Conservation (phyloP, 2,113 vertebrate species). For the Ailuropoda melanoleuca region DNA sequence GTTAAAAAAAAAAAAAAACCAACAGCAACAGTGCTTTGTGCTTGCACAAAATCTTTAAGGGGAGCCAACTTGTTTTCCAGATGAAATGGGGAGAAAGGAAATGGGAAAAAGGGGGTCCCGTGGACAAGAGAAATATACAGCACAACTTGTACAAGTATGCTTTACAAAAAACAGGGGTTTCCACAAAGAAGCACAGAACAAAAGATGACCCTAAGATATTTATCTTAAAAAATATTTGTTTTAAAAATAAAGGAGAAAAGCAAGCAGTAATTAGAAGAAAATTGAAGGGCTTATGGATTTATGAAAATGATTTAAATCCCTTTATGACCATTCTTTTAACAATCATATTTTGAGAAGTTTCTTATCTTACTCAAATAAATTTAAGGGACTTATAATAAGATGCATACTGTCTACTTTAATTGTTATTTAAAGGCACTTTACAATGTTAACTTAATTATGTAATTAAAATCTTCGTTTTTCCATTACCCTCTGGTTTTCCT, state of each 20-base stretch:
- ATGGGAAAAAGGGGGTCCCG: neutral
- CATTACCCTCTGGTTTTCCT: constrained; percentile 28
- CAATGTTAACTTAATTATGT: constrained; percentile 9
- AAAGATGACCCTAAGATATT: neutral
- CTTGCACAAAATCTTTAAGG: neutral
- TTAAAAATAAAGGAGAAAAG: neutral
- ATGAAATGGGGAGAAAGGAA: neutral
- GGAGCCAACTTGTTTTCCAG: neutral
- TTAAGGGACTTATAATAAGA: constrained; percentile 12
- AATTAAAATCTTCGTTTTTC: constrained; percentile 48
- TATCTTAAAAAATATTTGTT: neutral
- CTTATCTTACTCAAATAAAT: constrained; percentile 33
- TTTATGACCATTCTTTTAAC: neutral
- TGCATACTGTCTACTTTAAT: neutral
- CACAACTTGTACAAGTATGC: neutral
- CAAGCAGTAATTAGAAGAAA: constrained; percentile 15
- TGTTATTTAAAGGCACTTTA: constrained; percentile 36
- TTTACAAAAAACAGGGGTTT: neutral
- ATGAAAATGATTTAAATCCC: constrained; percentile 7
- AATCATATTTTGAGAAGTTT: constrained; percentile 16
- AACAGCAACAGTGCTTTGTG: neutral
- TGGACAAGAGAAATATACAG: neutral
- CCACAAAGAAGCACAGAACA: neutral
- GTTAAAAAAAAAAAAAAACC: neutral
- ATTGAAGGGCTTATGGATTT: neutral